Evolutionary conservation across 2,113 vertebrate species (phyloP).

Genomic region (Petaurus breviceps): DNA sequence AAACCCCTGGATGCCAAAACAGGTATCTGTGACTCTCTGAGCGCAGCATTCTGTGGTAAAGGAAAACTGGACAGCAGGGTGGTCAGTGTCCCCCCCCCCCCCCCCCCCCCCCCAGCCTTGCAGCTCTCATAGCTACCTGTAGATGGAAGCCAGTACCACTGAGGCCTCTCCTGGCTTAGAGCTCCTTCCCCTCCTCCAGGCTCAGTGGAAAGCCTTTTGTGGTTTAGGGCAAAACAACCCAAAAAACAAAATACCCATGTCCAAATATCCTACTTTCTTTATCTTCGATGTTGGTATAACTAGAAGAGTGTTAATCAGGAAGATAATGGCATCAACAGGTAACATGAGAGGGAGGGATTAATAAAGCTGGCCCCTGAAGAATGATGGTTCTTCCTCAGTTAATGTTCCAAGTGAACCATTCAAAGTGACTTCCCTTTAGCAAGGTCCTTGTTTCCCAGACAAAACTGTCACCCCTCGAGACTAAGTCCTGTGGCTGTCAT

Average conservation of each 20-base stretch:
- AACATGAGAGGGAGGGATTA: background rate
- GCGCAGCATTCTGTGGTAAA: background rate
- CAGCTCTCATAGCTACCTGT: background rate
- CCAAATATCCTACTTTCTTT: background rate
- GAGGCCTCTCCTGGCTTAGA: no score
- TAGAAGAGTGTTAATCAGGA: background rate
- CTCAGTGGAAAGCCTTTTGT: background rate
- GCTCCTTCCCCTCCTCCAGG: background rate
- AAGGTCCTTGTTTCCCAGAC: background rate
- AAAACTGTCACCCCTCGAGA: background rate
- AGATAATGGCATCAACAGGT: background rate
- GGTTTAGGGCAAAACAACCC: background rate
- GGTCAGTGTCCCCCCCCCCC: background rate
- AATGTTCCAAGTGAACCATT: background rate
- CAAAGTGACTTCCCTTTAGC: background rate
- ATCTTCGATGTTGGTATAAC: background rate
- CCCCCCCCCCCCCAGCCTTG: background rate
- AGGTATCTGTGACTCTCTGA: background rate
- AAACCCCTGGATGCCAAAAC: background rate
- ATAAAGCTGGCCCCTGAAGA: background rate
- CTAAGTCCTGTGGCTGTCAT: background rate
- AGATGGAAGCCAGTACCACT: background rate
- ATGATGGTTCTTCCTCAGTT: background rate
- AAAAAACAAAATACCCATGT: background rate
- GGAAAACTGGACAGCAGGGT: background rate